Conservation (phyloP, 1,140 invertebrate genomes). For the Limonius californicus region DNA sequence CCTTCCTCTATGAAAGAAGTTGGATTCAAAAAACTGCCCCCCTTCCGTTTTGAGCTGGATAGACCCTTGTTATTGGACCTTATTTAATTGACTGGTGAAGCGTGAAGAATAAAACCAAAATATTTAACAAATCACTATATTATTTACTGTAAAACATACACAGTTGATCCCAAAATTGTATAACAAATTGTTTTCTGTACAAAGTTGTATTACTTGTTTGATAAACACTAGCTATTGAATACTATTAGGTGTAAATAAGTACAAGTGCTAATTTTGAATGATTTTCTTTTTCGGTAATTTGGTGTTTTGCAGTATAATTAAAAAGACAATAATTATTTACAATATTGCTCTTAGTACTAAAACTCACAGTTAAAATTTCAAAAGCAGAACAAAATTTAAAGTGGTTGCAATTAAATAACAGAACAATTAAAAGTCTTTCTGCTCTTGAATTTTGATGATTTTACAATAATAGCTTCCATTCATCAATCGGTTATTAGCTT, state of each 20-base stretch:
- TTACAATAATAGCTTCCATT: not conserved
- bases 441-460: not conserved
- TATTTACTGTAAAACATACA: slow-evolving; percentile 11
- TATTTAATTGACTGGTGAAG: no score
- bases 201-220: not conserved
- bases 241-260: not conserved
- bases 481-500: not conserved
- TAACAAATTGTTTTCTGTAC: slow-evolving; percentile 6
- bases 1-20: no score
- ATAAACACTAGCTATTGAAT: not conserved
- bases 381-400: not conserved
- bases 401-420: not conserved
- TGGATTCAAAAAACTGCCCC: no score
- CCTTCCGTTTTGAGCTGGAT: no score
- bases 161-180: slow-evolving; percentile 14
- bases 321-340: not conserved
- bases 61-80: no score
- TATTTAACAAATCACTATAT: not conserved
- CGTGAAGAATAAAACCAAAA: no score
- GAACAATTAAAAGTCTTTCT: no score
- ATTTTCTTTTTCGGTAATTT: not conserved
- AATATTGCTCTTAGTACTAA: slow-evolving; percentile 4
- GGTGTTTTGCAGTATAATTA: not conserved
- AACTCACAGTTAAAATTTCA: slow-evolving; percentile 5
- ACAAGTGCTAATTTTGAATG: not conserved